Conservation (phyloP, 2,888 invertebrate species). For the Eristalis pertinax region DNA sequence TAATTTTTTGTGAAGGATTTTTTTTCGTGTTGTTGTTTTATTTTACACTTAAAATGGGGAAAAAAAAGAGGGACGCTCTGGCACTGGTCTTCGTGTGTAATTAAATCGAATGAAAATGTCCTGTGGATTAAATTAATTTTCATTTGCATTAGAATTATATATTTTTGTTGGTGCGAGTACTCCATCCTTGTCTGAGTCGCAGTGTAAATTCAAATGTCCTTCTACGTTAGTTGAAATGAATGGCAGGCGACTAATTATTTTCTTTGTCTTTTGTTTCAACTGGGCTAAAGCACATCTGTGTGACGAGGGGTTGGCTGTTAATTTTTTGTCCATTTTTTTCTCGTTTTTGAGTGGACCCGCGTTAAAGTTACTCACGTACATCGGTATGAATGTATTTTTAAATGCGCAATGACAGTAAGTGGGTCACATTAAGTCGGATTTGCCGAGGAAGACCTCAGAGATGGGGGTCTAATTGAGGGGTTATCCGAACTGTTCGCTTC, state of each 20-base stretch:
- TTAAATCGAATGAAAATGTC: conserved; percentile 81
- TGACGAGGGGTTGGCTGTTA: conserved; percentile 51
- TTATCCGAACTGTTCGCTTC: not conserved
- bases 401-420: conserved; percentile 19
- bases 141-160: conserved; percentile 80
- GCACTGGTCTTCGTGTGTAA: conserved; percentile 79
- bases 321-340: not conserved
- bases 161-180: conserved; percentile 39
- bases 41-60: conserved; percentile 35
- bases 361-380: not conserved
- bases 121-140: conserved; percentile 81
- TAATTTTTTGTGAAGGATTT: conserved; percentile 24
- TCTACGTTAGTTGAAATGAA: conserved; percentile 63
- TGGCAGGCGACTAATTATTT: conserved; percentile 70
- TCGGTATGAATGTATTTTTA: not conserved
- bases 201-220: conserved; percentile 56
- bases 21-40: conserved; percentile 7
- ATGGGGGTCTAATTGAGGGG: not conserved
- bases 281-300: conserved; percentile 45
- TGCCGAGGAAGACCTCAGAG: not conserved
- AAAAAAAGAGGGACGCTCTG: conserved; percentile 73
- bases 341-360: not conserved
- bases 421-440: conserved; percentile 11
- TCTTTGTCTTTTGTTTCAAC: conserved; percentile 17
- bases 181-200: conserved; percentile 30